Percentiles rank a stretch among this genome's conserved stretches.
Evolutionary conservation across 1,140 invertebrate species (phyloP).

Genomic region (Musca vetustissima): DNA sequence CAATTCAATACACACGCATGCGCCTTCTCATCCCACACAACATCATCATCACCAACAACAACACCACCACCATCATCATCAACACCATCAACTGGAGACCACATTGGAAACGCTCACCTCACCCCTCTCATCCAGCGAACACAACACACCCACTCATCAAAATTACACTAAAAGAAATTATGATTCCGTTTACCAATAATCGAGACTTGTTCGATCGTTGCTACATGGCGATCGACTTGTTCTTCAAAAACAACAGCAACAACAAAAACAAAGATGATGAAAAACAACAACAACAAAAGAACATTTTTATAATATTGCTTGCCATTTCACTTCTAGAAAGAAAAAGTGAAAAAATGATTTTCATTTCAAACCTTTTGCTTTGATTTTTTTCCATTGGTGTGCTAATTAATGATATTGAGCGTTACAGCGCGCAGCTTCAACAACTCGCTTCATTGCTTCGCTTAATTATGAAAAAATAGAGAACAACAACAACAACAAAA

Average conservation of each 20-base stretch:
- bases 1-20: slow-evolving; percentile 24
- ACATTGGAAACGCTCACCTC: slow-evolving; percentile 30
- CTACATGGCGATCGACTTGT: no score
- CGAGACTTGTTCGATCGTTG: neutral
- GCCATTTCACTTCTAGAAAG: slow-evolving; percentile 34
- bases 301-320: slow-evolving; percentile 45
- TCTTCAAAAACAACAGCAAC: neutral
- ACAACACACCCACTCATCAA: slow-evolving; percentile 29
- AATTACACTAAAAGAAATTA: slow-evolving; percentile 52
- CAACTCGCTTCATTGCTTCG: no score
- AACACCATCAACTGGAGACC: slow-evolving; percentile 33
- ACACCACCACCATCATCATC: slow-evolving; percentile 32
- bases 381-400: no score
- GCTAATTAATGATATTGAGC: no score
- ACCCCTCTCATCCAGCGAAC: slow-evolving; percentile 32
- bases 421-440: no score
- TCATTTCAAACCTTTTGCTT: slow-evolving; percentile 28
- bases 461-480: neutral
- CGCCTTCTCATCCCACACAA: slow-evolving; percentile 30
- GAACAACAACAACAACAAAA: slow-evolving; percentile 8
- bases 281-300: slow-evolving; percentile 31
- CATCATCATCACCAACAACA: slow-evolving; percentile 31
- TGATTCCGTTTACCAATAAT: slow-evolving; percentile 56
- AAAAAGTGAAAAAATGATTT: slow-evolving; percentile 37
- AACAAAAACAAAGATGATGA: slow-evolving; percentile 27